Evolutionary conservation across 2,888 invertebrate species (phyloP), one percentile per base, ranked within the genome.

Genomic region (Spilarctia lutea): DNA sequence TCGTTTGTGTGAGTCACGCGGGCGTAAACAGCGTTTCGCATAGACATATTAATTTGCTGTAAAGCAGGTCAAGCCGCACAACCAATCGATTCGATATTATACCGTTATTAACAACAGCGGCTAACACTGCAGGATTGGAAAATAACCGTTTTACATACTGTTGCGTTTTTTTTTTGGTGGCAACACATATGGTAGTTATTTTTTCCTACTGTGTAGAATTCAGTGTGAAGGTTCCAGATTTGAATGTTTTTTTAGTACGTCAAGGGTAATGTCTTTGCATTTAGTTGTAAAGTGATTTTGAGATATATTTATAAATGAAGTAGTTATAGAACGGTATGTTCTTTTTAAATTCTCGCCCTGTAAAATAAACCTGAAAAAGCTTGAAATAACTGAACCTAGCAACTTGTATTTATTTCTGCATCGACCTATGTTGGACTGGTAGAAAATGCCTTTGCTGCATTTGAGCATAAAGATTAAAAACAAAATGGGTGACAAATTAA

Each of bases 31-130:
- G 42, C 60, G 35, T 65, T 66, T 70, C 70, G 52, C 63, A 77
- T 69, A 78, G 79, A 72, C 77, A 42, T 52, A 82, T 84, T 83
- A 77, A 83, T 83, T 83, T 76, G 66, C 78, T 77, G 63, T 67
- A 70, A 83, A 83, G 75, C 81, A 45, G 84, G 84, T 83, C 83
- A 84, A 76, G 65, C 66, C 30, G 68, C 71, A 75, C 48, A 76
- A 73, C 82, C 75, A 80, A 83, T 83, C 77, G 73, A 78, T 76
- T 83, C 71, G 72, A 75, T 76, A 79, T 60, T 24, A 69, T 65
- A 74, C 83, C 67, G 83, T 83, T 80, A 72, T 74, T 82, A 68
- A 65, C 42, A 60, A 65, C 56, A 71, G 66, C 33, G 42, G 42
- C 56, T 68, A 35, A 27, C 20, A 73, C 18, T 30, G 30, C 35